Conservation (phyloP, 1,140 invertebrate genomes). For the Lepidotrigona ventralis region DNA sequence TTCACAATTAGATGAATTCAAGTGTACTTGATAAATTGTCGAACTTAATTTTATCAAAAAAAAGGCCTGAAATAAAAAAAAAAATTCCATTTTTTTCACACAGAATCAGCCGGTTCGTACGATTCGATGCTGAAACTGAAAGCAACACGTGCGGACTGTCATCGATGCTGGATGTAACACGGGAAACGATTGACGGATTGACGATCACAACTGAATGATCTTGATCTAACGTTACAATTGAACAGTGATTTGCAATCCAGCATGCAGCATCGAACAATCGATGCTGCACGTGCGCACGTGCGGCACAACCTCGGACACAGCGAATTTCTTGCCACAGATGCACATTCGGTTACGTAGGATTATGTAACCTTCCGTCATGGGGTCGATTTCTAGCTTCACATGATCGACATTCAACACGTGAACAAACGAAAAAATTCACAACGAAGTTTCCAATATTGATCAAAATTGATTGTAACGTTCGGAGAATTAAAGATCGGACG, state of each 20-base stretch:
- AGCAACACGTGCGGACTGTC: background rate
- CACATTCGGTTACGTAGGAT: slow-evolving; percentile 20
- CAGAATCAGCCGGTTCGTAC: too few relatives aligned
- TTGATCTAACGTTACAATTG: background rate
- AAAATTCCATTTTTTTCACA: too few relatives aligned
- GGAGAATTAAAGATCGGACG: background rate
- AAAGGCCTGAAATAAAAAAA: too few relatives aligned
- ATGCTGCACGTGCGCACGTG: slow-evolving; percentile 18
- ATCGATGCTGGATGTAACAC: background rate
- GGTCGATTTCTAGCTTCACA: background rate
- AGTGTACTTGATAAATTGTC: too few relatives aligned
- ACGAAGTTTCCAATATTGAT: too few relatives aligned
- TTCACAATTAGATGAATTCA: too few relatives aligned
- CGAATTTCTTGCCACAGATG: slow-evolving; percentile 24
- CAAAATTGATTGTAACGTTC: background rate
- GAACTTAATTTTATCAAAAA: too few relatives aligned
- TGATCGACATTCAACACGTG: too few relatives aligned
- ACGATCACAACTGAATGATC: too few relatives aligned
- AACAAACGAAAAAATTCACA: too few relatives aligned
- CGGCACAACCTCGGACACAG: slow-evolving; percentile 11
- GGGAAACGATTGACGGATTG: background rate
- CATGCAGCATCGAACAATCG: background rate
- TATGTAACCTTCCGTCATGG: slow-evolving; percentile 19
- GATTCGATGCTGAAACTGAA: background rate
- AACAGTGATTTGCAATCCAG: background rate